These are phyloP conservation scores for Conopomorpha cramerella DNA, from an alignment of 1,140 invertebrate species.

Conservation along the genomic window DNA sequence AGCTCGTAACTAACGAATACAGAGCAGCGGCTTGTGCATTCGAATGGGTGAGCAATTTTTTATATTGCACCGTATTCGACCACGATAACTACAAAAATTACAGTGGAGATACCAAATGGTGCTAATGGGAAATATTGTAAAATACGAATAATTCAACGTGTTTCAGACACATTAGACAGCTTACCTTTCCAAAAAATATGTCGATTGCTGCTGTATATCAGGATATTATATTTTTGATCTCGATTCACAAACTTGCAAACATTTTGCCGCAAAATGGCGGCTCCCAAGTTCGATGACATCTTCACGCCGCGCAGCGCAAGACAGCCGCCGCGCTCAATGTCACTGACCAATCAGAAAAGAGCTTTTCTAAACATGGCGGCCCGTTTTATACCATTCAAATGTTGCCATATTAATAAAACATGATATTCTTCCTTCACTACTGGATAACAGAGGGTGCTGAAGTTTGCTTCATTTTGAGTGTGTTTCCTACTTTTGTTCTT, in stretches of 20 bases:
- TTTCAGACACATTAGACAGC: constrained; percentile 7
- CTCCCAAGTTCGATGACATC: constrained; percentile 9
- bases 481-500: too few species aligned
- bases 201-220: constrained; percentile 35
- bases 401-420: constrained; percentile 23
- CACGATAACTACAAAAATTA: constrained; percentile 28
- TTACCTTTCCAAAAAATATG: constrained; percentile 22
- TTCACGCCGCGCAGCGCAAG: constrained; percentile 4
- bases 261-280: constrained; percentile 36
- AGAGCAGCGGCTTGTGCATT: constrained; percentile 37
- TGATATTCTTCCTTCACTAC: not conserved
- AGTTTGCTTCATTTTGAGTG: too few species aligned
- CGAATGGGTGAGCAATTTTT: constrained; percentile 49
- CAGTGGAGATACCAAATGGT: constrained; percentile 48
- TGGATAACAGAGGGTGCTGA: constrained; percentile 4
- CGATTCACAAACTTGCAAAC: constrained; percentile 3
- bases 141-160: constrained; percentile 4
- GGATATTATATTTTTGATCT: constrained; percentile 17
- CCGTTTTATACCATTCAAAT: constrained; percentile 23
- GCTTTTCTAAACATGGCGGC: constrained; percentile 20
- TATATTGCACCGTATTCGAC: constrained; percentile 44
- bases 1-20: constrained; percentile 53
- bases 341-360: constrained; percentile 48
- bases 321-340: not conserved
- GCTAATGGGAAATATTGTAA: constrained; percentile 15